phyloP scores from a whole-genome alignment of 2,888 invertebrate species.

The Hymenopus coronatus region DNA sequence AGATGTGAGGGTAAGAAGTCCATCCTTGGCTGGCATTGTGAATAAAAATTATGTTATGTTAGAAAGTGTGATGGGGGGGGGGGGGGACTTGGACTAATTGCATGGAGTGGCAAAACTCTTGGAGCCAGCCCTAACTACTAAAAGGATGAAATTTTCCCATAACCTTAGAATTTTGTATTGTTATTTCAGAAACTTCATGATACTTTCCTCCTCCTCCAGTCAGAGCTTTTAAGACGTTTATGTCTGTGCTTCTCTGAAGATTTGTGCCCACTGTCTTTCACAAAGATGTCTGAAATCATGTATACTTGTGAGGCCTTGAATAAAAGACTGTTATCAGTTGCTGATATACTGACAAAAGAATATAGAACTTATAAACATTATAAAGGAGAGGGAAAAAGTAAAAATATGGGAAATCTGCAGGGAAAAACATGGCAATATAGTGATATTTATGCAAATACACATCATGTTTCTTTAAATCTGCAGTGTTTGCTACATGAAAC shows the following conservation, averaged over 20 bases:
- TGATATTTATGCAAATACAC: neutral
- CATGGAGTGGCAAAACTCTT: no score
- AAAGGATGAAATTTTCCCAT: neutral
- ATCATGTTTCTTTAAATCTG: neutral
- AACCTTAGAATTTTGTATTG: neutral
- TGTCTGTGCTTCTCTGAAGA: neutral
- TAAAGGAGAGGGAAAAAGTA: neutral
- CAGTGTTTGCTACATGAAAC: neutral
- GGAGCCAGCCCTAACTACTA: no score
- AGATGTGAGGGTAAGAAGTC: no score
- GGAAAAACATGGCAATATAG: neutral
- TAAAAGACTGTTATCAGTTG: neutral
- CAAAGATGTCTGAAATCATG: neutral
- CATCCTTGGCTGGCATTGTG: no score
- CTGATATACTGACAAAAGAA: neutral
- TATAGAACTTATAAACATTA: neutral
- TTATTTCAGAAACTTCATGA: neutral
- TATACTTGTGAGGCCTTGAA: neutral
- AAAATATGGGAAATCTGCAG: neutral
- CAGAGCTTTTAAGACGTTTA: neutral
- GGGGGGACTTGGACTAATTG: no score
- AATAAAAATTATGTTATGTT: no score
- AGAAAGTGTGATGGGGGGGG: no score
- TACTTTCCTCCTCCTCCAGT: neutral
- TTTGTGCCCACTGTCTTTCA: neutral